Base-by-base conservation (phyloP, 1,140 invertebrate species). In the Matsumurasca onukii region DNA sequence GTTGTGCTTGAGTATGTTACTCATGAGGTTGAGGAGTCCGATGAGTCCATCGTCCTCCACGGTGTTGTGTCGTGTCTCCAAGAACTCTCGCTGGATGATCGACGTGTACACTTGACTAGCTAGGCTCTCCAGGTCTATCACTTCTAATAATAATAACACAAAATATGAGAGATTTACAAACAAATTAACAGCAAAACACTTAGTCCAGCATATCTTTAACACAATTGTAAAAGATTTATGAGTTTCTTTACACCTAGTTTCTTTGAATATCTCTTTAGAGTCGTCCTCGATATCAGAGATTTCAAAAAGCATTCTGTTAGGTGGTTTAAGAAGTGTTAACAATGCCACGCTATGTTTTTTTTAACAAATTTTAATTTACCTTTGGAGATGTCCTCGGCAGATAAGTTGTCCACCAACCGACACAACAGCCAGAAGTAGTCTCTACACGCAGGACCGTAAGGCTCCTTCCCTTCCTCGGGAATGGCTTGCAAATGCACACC, bases 391-490 rank as follows among this genome's bases (percentile, higher is more conserved):
- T 93, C 91, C 69, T 89, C 87, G 0, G 91, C 90, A 15, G 57
- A 48, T 3, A 95, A 77, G 5, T 89, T 91, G 74, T 97, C 94
- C 2, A 97, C 89, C 5, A 97, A 81, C 20, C 93, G 85, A 73
- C 93, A 94, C 1, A 95, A 82, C 0, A 97, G 80, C 93, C 94
- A 96, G 77, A 97, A 97, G 79, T 96, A 98, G 78, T 98, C 95
- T 24, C 94, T 80, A 79, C 94, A 97, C 3, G 94, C 93, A 3
- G 94, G 93, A 1, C 94, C 94, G 77, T 94, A 96, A 0, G 93
- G 92, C 75, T 96, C 94, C 76, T 96, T 96, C 1, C 91, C 90
- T 75, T 93, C 91, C 75, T 95, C 91, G 0, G 86, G 55, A 12
- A 59, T 78, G 0, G 82, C 78, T 45, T 85, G 78, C 15, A 59